A percentile compares a stretch with the other conserved stretches of the same genome.
These are phyloP conservation scores for Bimastos eiseni DNA, from an alignment of 2,888 invertebrate genomes.

Conservation along the genomic window DNA sequence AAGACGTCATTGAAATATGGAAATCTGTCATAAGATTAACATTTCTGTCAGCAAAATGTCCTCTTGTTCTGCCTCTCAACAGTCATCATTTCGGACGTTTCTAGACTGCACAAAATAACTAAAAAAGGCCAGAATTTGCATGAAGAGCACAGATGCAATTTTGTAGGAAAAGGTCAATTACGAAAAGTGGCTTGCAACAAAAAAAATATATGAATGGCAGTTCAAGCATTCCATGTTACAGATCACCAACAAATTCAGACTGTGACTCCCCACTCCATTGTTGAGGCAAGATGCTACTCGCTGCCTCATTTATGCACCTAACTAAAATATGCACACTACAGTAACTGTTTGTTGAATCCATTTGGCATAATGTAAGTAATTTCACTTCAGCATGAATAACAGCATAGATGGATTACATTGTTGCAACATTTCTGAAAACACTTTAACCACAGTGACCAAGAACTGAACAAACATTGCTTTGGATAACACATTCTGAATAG, in stretches of 20 bases:
- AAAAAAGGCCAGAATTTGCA: neutral
- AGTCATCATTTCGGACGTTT: neutral
- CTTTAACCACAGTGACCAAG: neutral
- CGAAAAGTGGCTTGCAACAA: neutral
- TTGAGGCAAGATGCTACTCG: too few species aligned
- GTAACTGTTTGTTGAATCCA: neutral
- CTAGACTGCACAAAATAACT: neutral
- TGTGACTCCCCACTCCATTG: too few species aligned
- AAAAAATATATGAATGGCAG: neutral
- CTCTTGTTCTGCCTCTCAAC: neutral
- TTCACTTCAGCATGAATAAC: neutral
- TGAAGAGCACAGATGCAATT: neutral
- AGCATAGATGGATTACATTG: neutral
- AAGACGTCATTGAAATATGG: neutral
- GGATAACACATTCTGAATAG: neutral
- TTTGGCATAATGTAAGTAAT: neutral
- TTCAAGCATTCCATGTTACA: neutral
- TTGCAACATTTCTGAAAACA: neutral
- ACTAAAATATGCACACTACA: neutral
- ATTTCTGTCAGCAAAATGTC: neutral
- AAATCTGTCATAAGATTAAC: neutral
- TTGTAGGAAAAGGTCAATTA: neutral
- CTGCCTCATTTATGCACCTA: too few species aligned
- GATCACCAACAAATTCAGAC: neutral
- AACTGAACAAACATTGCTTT: neutral